phyloP scores from a whole-genome alignment of 2,113 vertebrate species.

The Numenius arquata region DNA sequence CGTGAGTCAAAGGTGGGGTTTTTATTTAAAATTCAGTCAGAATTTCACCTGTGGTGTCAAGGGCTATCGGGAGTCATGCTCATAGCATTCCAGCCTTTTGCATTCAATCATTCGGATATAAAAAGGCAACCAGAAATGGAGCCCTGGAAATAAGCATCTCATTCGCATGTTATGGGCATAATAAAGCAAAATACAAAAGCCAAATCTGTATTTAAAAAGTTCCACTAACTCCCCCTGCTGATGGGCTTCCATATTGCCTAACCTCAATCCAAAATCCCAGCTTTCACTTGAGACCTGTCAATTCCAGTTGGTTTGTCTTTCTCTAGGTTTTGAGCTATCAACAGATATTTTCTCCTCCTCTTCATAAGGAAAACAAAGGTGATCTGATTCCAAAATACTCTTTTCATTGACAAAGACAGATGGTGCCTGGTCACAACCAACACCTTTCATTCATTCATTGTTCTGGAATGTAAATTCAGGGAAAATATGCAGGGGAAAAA shows the following conservation, averaged over 20 bases:
- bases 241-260: neutral
- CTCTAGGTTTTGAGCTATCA: neutral
- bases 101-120: neutral
- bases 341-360: neutral
- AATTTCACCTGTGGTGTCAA: neutral
- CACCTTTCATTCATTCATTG: neutral
- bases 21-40: neutral
- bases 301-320: neutral
- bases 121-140: neutral
- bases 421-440: neutral
- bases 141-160: neutral
- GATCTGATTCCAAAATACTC: neutral
- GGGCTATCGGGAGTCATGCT: neutral
- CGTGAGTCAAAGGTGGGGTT: neutral
- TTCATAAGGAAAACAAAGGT: neutral
- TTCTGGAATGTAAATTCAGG: neutral
- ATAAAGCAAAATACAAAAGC: neutral
- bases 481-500: neutral
- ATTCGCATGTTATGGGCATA: neutral
- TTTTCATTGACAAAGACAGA: neutral
- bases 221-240: neutral
- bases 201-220: neutral
- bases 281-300: neutral
- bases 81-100: neutral
- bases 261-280: neutral